These are phyloP conservation scores for Rana temporaria DNA, from an alignment of 2,113 vertebrate genomes.

Conservation along the genomic window DNA sequence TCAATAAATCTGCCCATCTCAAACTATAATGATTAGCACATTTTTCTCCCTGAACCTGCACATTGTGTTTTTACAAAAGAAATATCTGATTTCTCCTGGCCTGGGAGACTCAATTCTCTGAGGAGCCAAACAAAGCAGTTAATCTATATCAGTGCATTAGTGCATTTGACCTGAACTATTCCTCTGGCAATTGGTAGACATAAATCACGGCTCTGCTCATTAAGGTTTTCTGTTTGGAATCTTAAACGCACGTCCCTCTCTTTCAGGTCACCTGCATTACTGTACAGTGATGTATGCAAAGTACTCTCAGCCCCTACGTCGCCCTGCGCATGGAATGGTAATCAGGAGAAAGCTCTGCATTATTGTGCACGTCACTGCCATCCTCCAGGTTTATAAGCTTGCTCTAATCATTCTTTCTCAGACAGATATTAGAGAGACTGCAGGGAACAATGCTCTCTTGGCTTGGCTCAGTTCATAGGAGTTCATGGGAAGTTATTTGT, in stretches of 20 bases:
- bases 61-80: constrained; percentile 36
- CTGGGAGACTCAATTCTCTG: constrained; percentile 19
- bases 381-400: neutral
- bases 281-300: constrained; percentile 33
- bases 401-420: neutral
- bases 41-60: constrained; percentile 11
- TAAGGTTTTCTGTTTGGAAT: constrained; percentile 12
- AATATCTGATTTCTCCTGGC: constrained; percentile 23
- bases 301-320: neutral
- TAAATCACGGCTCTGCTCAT: constrained; percentile 32
- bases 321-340: constrained; percentile 10
- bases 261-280: neutral
- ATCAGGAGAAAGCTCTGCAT: neutral
- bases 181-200: constrained; percentile 31
- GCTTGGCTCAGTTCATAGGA: neutral
- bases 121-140: constrained; percentile 42
- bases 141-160: constrained; percentile 48
- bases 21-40: constrained; percentile 2
- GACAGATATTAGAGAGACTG: neutral
- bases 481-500: neutral
- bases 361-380: neutral
- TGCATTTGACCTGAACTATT: constrained; percentile 47
- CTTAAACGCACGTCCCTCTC: neutral
- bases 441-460: neutral
- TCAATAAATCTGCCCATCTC: constrained; percentile 6